Percentiles rank a stretch among this genome's conserved stretches.
Evolutionary conservation across 2,888 invertebrate genomes (phyloP).

Genomic region (Eupeodes latifasciatus): DNA sequence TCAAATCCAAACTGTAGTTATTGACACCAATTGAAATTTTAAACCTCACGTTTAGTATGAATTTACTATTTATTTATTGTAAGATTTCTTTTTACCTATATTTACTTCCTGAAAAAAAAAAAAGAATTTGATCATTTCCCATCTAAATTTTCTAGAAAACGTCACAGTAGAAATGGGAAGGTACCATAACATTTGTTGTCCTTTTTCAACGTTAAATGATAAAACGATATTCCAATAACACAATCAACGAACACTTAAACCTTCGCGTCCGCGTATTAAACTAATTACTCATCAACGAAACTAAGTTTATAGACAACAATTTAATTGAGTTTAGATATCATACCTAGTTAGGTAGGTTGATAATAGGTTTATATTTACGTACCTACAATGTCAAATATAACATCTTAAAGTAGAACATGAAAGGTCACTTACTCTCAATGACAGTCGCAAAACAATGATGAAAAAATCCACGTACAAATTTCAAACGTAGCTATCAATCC

Average conservation of each 20-base stretch:
- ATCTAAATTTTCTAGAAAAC: too few species aligned
- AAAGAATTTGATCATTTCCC: too few species aligned
- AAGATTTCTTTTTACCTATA: too few species aligned
- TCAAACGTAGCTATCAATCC: constrained; percentile 24
- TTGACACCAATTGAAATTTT: too few species aligned
- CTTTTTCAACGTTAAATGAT: too few species aligned
- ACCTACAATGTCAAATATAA: constrained; percentile 29
- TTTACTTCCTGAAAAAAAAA: too few species aligned
- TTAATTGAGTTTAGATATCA: neutral
- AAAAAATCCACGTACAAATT: constrained; percentile 45
- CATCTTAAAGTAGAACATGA: constrained; percentile 29
- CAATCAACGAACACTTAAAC: neutral
- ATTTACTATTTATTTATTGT: too few species aligned
- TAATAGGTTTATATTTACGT: neutral
- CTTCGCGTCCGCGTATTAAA: neutral
- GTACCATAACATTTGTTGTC: too few species aligned
- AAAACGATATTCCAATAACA: too few species aligned
- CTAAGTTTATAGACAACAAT: neutral
- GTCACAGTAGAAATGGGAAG: too few species aligned
- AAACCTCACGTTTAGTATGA: too few species aligned
- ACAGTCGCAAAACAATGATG: constrained; percentile 37
- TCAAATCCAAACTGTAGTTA: too few species aligned
- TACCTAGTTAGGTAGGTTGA: neutral
- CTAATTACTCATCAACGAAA: neutral
- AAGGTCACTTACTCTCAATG: constrained; percentile 60